Evolutionary conservation across 2,113 vertebrate genomes (phyloP).

Genomic region (Microcebus ravelobensis): DNA sequence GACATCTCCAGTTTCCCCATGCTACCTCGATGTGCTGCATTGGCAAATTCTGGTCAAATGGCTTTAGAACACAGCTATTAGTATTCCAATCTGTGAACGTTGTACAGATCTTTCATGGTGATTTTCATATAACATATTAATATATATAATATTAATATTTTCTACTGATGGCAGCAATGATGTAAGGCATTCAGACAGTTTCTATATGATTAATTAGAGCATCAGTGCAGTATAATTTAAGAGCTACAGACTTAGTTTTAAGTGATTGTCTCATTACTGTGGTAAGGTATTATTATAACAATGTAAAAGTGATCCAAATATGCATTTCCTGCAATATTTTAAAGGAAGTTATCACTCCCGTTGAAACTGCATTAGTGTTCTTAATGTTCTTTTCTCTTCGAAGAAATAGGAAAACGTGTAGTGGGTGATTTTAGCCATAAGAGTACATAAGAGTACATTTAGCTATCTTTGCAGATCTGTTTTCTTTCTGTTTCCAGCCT

Average conservation of each 20-base stretch:
- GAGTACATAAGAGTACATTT: background rate
- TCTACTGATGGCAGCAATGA: background rate
- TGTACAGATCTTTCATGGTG: background rate
- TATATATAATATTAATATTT: background rate
- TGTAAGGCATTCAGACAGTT: background rate
- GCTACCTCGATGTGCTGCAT: background rate
- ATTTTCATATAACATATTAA: background rate
- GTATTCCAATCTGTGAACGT: background rate
- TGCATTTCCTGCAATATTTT: background rate
- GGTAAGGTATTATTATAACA: background rate
- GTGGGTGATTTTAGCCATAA: background rate
- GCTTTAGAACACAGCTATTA: background rate
- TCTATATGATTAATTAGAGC: background rate
- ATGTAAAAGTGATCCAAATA: background rate
- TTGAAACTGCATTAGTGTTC: background rate
- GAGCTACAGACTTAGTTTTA: background rate
- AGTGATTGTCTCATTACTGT: background rate
- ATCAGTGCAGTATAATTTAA: background rate
- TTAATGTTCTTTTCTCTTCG: background rate
- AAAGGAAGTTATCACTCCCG: background rate
- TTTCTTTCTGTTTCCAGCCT: background rate
- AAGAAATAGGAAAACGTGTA: background rate
- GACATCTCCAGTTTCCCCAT: background rate
- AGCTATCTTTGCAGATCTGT: background rate
- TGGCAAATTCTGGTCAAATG: background rate